Evolutionary conservation across 2,113 vertebrate genomes (phyloP).

Genomic region (Ellobius talpinus): DNA sequence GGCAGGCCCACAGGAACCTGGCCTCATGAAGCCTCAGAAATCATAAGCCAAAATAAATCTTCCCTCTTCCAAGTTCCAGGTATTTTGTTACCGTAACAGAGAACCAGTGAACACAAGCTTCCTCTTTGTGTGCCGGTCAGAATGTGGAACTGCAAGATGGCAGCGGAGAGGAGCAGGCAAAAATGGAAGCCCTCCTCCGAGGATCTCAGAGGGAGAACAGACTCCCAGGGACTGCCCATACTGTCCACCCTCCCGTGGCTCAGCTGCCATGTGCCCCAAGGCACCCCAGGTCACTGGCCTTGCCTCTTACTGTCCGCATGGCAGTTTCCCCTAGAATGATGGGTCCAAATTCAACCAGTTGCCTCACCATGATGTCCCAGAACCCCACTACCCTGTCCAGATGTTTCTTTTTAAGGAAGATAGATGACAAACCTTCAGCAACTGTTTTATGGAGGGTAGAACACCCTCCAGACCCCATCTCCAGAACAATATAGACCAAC

Average conservation of each 20-base stretch:
- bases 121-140: background rate
- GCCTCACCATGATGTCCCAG: background rate
- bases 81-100: background rate
- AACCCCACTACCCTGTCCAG: constrained; percentile 9
- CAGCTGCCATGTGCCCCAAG: accelerated
- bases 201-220: background rate
- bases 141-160: background rate
- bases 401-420: background rate
- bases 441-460: background rate
- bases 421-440: background rate
- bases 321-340: background rate
- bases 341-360: background rate
- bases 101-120: background rate
- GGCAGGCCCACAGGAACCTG: background rate
- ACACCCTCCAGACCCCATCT: background rate
- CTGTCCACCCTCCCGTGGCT: background rate
- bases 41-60: background rate
- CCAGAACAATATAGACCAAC: background rate
- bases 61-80: background rate
- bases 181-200: too few relatives aligned
- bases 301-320: background rate
- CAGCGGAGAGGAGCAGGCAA: too few relatives aligned
- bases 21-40: background rate
- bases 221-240: background rate
- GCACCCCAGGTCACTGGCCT: too few relatives aligned